phyloP scores from a whole-genome alignment of 2,797 vertebrate species.

The Heliangelus exortis region DNA sequence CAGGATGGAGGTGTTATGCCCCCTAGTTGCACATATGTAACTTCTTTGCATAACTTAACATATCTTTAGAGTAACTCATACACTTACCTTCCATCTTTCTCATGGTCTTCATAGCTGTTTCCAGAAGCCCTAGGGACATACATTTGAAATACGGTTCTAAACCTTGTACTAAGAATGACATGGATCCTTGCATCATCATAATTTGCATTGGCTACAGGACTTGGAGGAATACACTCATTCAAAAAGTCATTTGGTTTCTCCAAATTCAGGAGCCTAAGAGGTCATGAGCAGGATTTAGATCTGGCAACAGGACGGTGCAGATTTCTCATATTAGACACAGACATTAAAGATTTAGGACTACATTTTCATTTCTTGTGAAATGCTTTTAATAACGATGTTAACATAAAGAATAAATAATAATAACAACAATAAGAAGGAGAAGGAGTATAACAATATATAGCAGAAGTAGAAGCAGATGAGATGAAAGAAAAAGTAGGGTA shows the following conservation, averaged over 20 bases:
- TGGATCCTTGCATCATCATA: neutral
- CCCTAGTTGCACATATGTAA: neutral
- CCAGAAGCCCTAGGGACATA: neutral
- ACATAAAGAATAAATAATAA: neutral
- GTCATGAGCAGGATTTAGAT: neutral
- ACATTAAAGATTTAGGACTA: neutral
- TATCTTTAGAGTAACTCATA: neutral
- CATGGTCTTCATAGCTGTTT: neutral
- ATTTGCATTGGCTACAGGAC: neutral
- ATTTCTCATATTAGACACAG: neutral
- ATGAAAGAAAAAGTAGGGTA: neutral
- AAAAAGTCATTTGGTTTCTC: neutral
- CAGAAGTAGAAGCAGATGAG: neutral
- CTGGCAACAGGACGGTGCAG: neutral
- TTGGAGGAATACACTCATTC: neutral
- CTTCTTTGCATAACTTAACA: neutral
- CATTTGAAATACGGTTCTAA: neutral
- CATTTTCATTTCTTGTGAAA: neutral
- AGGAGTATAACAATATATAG: neutral
- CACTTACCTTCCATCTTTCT: neutral
- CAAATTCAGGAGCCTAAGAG: neutral
- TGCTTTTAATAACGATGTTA: neutral
- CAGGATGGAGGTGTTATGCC: neutral
- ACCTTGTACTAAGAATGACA: neutral
- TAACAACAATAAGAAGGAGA: neutral